Evolutionary conservation across 2,888 invertebrate genomes (phyloP).

Genomic region (Drosophila neotestacea): DNA sequence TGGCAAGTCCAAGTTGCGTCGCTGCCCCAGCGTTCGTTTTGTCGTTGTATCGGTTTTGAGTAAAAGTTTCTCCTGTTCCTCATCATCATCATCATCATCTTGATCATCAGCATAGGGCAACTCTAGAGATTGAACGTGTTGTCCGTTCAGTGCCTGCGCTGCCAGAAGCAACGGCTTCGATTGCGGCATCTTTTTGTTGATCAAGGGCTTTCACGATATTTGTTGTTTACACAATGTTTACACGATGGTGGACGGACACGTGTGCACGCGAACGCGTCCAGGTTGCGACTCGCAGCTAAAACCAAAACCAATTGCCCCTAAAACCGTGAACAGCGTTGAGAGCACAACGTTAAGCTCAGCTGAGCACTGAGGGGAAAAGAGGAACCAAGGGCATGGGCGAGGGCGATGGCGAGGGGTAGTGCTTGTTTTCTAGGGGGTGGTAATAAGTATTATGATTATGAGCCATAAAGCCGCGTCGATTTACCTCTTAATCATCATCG

Average conservation of each 20-base stretch:
- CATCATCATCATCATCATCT: neutral
- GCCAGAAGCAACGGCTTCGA: constrained; percentile 29
- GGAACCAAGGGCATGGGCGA: neutral
- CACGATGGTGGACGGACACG: constrained; percentile 18
- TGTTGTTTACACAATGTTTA: neutral
- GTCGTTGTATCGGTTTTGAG: neutral
- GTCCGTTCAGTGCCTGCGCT: constrained; percentile 58
- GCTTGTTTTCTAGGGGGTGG: neutral
- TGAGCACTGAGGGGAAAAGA: constrained; percentile 5
- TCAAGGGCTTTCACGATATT: neutral
- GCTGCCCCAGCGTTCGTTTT: constrained; percentile 51
- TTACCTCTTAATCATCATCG: constrained; percentile 47
- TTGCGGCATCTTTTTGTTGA: constrained; percentile 25
- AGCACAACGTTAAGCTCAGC: constrained; percentile 41
- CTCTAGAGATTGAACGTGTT: constrained; percentile 19
- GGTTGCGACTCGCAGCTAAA: constrained; percentile 46
- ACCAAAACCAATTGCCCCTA: constrained; percentile 20
- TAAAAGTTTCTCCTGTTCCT: constrained; percentile 1
- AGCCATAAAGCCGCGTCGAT: constrained; percentile 41
- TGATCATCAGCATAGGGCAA: constrained; percentile 64
- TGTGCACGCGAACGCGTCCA: constrained; percentile 54
- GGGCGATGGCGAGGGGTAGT: neutral
- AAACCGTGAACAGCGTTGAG: constrained; percentile 27
- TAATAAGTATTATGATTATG: constrained; percentile 7
- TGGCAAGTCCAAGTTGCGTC: constrained; percentile 64